Percentiles rank a stretch among this genome's conserved stretches.
These are phyloP conservation scores for Loriculus beryllinus DNA, from an alignment of 2,797 vertebrate species.

Conservation along the genomic window DNA sequence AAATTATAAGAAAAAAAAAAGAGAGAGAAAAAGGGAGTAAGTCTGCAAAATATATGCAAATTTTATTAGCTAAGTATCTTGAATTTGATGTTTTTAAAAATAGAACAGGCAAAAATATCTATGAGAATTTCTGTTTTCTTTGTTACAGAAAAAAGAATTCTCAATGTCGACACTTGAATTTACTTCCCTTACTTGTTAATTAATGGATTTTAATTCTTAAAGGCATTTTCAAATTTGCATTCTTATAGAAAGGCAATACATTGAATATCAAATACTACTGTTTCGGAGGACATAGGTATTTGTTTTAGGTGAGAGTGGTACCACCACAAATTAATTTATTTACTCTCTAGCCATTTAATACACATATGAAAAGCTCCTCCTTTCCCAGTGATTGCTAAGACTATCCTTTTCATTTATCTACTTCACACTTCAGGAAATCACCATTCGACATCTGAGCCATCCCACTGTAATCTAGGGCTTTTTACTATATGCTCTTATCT, in stretches of 20 bases:
- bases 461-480: neutral
- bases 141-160: neutral
- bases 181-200: neutral
- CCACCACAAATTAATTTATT: neutral
- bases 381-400: neutral
- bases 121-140: neutral
- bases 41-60: neutral
- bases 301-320: neutral
- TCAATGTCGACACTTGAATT: neutral
- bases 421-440: neutral
- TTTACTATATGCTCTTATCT: neutral
- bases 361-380: neutral
- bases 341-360: neutral
- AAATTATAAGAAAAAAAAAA: neutral
- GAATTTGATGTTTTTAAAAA: neutral
- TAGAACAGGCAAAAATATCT: neutral
- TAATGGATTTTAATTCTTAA: neutral
- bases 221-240: neutral
- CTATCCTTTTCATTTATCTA: conserved; percentile 36
- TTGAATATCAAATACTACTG: neutral
- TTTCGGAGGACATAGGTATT: neutral
- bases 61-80: neutral
- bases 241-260: neutral
- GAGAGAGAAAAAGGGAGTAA: neutral
- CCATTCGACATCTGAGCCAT: neutral